Percentiles rank a stretch among this genome's conserved stretches.
Evolutionary conservation across 2,797 vertebrate species (phyloP).

Genomic region (Schizopygopsis pylzovi): DNA sequence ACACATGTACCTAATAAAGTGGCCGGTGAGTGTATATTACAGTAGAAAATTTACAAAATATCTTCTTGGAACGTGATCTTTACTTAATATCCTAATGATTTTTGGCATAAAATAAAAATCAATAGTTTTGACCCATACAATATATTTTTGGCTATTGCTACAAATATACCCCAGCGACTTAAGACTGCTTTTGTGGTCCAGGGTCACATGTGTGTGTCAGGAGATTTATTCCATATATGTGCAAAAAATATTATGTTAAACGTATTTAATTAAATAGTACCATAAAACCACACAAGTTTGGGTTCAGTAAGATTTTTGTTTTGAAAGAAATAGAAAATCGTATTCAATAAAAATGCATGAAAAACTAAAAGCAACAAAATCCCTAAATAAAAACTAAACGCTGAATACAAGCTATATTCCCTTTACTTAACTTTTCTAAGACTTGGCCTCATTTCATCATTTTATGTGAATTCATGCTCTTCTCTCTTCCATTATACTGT

Average conservation of each 20-base stretch:
- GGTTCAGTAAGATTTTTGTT: not conserved
- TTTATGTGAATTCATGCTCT: not conserved
- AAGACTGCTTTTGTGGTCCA: no score
- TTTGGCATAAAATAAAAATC: no score
- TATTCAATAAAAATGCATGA: not conserved
- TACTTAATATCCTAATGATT: no score
- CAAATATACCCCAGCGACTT: no score
- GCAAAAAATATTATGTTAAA: not conserved
- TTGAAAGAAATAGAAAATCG: not conserved
- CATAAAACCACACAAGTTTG: not conserved
- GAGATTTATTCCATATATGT: not conserved
- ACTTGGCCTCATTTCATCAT: not conserved
- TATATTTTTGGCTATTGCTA: no score
- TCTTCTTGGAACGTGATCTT: no score
- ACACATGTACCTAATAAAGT: no score
- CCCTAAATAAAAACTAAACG: not conserved
- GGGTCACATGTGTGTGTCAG: no score
- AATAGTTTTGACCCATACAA: no score
- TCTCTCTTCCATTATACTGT: not conserved
- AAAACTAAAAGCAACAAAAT: conserved; percentile 13
- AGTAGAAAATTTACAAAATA: no score
- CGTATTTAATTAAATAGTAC: not conserved
- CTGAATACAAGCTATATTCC: no score
- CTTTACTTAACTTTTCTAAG: not conserved
- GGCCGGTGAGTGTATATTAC: no score